These are phyloP conservation scores for Tetranychus piercei DNA, from an alignment of 2,888 invertebrate genomes.

Conservation along the genomic window DNA sequence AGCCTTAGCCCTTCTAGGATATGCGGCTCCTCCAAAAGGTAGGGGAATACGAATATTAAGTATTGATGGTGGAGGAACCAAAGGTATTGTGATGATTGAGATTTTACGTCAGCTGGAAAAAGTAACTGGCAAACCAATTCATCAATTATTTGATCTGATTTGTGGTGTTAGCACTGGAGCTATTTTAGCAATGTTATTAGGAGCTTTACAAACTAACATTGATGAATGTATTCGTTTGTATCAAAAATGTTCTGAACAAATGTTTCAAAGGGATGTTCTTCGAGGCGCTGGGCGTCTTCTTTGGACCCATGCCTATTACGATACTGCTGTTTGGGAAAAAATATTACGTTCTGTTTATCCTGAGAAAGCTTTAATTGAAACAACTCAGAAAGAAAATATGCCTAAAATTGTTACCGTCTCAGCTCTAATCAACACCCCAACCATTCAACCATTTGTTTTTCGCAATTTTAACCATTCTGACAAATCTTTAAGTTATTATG, in stretches of 20 bases:
- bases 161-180: constrained; percentile 57
- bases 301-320: constrained; percentile 73
- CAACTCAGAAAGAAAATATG: constrained; percentile 12
- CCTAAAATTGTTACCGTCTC: constrained; percentile 45
- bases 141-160: constrained; percentile 68
- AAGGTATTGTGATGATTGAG: constrained; percentile 68
- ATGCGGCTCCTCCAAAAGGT: constrained; percentile 47
- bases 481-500: constrained; percentile 48
- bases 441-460: constrained; percentile 58
- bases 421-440: constrained; percentile 53
- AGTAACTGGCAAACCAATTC: constrained; percentile 41
- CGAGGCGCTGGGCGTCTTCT: constrained; percentile 55
- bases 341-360: constrained; percentile 38
- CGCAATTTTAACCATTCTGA: constrained; percentile 53
- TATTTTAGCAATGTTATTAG: constrained; percentile 53
- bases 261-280: constrained; percentile 47
- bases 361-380: constrained; percentile 21
- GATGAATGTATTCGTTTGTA: constrained; percentile 45
- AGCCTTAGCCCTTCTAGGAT: constrained; percentile 48
- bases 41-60: constrained; percentile 59
- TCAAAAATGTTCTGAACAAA: constrained; percentile 42
- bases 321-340: constrained; percentile 61
- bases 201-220: constrained; percentile 42
- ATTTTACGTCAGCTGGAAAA: constrained; percentile 57
- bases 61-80: constrained; percentile 68